Conservation (phyloP, 2,113 vertebrate species). For the Xyliphius kryptos region DNA sequence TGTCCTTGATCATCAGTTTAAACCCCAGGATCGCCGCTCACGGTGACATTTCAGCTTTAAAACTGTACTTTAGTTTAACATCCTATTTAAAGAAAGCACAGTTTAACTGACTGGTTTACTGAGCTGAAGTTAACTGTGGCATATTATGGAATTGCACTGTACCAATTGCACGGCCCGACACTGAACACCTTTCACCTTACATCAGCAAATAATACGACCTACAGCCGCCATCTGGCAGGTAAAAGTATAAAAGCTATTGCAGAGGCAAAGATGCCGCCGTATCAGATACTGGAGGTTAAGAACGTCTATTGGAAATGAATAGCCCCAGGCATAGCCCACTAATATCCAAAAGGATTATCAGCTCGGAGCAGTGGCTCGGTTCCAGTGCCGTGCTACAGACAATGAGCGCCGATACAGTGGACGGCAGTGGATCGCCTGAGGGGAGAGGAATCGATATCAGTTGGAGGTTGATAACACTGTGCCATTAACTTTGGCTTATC, state of each 20-base stretch:
- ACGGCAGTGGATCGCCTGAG: constrained; percentile 24
- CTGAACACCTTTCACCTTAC: neutral
- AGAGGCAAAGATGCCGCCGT: too few relatives aligned
- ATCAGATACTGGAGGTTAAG: constrained; percentile 14
- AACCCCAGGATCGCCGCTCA: neutral
- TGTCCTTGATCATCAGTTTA: too few relatives aligned
- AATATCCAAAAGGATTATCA: constrained; percentile 36
- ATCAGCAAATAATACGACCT: constrained; percentile 6
- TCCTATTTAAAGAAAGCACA: too few relatives aligned
- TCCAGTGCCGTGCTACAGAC: constrained; percentile 31
- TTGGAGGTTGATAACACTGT: constrained; percentile 37
- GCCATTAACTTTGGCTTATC: constrained; percentile 39
- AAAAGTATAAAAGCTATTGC: neutral
- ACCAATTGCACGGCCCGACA: neutral
- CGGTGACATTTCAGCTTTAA: neutral
- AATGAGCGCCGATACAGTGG: constrained; percentile 33
- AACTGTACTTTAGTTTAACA: neutral
- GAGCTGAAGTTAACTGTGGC: neutral
- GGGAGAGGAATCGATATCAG: constrained; percentile 39
- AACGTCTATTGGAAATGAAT: neutral
- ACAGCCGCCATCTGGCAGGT: neutral
- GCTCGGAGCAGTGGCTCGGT: constrained; percentile 25
- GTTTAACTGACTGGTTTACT: too few relatives aligned
- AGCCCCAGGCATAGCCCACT: constrained; percentile 12
- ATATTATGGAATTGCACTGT: neutral